Conservation (phyloP, 2,888 invertebrate species). For the Microctonus aethiopoides region DNA sequence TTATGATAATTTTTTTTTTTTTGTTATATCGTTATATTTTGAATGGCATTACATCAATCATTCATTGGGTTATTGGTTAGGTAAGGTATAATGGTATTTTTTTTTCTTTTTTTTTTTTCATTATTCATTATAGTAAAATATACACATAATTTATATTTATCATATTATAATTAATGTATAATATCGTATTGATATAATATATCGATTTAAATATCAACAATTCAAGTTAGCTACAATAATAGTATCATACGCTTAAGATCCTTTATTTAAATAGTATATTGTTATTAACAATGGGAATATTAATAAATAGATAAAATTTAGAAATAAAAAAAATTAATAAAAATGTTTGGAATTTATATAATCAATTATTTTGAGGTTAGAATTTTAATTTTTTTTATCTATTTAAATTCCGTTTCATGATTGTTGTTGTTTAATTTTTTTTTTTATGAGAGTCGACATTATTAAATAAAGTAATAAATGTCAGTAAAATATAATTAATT, state of each 20-base stretch:
- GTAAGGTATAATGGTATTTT: conserved; percentile 37
- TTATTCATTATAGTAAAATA: conserved; percentile 57
- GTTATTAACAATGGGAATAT: background rate
- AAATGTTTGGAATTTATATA: too few species aligned
- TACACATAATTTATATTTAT: conserved; percentile 59
- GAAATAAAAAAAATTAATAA: too few species aligned
- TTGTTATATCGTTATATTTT: conserved; percentile 28
- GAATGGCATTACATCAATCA: conserved; percentile 47
- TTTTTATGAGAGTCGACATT: background rate
- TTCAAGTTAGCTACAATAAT: conserved; percentile 54
- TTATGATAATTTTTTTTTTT: conserved; percentile 34
- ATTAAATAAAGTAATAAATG: background rate
- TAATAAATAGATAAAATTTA: background rate
- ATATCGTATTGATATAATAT: conserved; percentile 55
- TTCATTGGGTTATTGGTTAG: conserved; percentile 39
- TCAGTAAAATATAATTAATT: too few species aligned
- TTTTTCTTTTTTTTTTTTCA: conserved; percentile 38
- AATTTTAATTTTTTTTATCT: background rate
- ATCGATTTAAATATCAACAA: conserved; percentile 56
- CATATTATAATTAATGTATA: conserved; percentile 50
- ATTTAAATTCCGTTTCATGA: background rate
- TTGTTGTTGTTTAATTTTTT: background rate
- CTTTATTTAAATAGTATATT: background rate
- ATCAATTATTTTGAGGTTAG: too few species aligned
- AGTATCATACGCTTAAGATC: conserved; percentile 32